A percentile compares a stretch with the other conserved stretches of the same genome.
Evolutionary conservation across 2,113 vertebrate species (phyloP).

Genomic region (Chunga burmeisteri): DNA sequence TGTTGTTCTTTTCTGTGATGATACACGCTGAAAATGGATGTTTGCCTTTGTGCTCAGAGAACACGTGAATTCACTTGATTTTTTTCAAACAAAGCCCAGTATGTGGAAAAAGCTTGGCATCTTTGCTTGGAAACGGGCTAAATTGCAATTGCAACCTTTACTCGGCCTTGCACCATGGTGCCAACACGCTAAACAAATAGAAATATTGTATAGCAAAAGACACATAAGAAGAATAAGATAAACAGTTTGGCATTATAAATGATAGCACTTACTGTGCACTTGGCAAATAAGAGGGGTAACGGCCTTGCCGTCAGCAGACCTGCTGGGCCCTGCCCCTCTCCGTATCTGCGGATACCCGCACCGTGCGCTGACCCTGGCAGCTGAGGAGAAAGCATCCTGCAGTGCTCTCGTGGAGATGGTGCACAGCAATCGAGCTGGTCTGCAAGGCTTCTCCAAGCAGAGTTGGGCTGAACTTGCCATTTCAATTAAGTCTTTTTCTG

Average conservation of each 20-base stretch:
- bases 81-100: slow-evolving; percentile 13
- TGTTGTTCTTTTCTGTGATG: not conserved
- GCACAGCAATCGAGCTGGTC: not conserved
- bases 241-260: not conserved
- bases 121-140: not conserved
- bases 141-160: not conserved
- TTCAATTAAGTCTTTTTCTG: not conserved
- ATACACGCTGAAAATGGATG: not conserved
- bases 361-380: not conserved
- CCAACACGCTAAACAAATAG: not conserved
- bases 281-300: not conserved
- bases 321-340: accelerated
- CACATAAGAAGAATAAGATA: not conserved
- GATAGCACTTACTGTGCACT: not conserved
- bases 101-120: not conserved
- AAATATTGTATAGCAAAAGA: not conserved
- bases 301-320: not conserved
- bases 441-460: not conserved
- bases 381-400: not conserved
- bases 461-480: not conserved
- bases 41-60: not conserved
- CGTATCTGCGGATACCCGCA: not conserved
- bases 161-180: not conserved
- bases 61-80: not conserved
- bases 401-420: not conserved